phyloP scores from a whole-genome alignment of 2,888 invertebrate genomes.

The Drosophila diplacantha region DNA sequence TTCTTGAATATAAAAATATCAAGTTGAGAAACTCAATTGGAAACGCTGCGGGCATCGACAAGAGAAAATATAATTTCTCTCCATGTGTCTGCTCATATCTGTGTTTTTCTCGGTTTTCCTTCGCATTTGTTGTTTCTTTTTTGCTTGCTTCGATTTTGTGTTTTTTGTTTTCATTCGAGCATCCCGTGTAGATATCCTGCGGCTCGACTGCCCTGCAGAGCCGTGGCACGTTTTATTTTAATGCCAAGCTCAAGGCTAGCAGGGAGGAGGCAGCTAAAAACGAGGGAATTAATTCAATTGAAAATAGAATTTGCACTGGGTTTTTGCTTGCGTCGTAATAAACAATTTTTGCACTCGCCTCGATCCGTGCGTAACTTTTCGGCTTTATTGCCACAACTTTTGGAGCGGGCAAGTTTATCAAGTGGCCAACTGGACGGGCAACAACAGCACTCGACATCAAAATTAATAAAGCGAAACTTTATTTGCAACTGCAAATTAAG shows the following conservation, averaged over 20 bases:
- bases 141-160: not conserved
- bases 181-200: slow-evolving; percentile 16
- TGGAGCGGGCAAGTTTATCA: slow-evolving; percentile 53
- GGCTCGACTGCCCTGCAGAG: slow-evolving; percentile 21
- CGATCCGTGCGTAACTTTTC: slow-evolving; percentile 30
- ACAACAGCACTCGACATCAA: slow-evolving; percentile 54
- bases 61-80: slow-evolving; percentile 19
- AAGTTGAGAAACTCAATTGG: slow-evolving; percentile 55
- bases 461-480: slow-evolving; percentile 72
- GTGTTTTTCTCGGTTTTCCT: slow-evolving; percentile 3
- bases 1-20: slow-evolving; percentile 44
- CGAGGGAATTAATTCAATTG: slow-evolving; percentile 31
- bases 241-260: slow-evolving; percentile 35
- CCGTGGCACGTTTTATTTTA: slow-evolving; percentile 33
- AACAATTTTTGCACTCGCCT: slow-evolving; percentile 9
- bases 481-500: slow-evolving; percentile 72
- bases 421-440: slow-evolving; percentile 42
- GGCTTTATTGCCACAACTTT: slow-evolving; percentile 36
- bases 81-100: slow-evolving; percentile 20
- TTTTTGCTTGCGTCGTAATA: slow-evolving; percentile 2
- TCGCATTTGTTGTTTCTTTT: not conserved
- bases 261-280: not conserved
- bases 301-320: slow-evolving; percentile 30
- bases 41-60: slow-evolving; percentile 45
- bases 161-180: not conserved